phyloP scores from a whole-genome alignment of 2,113 vertebrate species.

The Sarotherodon lohbergeri region DNA sequence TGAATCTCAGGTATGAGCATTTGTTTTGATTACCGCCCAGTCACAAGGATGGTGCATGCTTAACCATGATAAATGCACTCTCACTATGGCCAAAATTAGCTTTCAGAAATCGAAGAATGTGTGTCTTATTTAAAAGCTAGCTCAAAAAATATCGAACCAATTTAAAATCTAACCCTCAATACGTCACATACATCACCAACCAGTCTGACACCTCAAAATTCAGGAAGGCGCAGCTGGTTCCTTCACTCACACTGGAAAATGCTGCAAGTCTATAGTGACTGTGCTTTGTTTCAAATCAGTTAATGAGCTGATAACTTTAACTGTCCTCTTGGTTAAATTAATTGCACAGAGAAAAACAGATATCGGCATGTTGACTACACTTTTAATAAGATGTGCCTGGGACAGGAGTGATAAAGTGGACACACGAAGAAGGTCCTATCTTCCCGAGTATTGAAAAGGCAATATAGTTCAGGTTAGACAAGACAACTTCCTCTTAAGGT shows the following conservation, averaged over 20 bases:
- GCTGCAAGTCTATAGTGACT: not conserved
- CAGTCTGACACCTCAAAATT: not conserved
- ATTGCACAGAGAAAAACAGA: not conserved
- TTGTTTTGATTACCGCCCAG: not conserved
- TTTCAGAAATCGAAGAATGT: not conserved
- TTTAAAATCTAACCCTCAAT: not conserved
- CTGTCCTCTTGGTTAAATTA: not conserved
- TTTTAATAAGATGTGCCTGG: not conserved
- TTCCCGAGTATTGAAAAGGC: not conserved
- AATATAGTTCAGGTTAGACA: not conserved
- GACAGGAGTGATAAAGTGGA: not conserved
- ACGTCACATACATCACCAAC: not conserved
- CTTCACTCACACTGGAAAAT: not conserved
- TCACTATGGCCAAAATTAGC: not conserved
- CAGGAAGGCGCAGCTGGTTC: not conserved
- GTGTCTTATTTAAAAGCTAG: rapidly evolving
- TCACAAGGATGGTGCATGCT: not conserved
- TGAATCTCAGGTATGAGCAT: not conserved
- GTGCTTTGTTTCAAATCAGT: not conserved
- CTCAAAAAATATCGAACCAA: not conserved
- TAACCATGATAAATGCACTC: not conserved
- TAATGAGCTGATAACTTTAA: not conserved
- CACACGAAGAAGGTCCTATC: not conserved
- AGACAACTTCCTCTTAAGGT: not conserved
- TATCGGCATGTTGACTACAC: not conserved